Evolutionary conservation across 2,888 invertebrate species (phyloP), one percentile per base, ranked within the genome.

Genomic region (Scelioninae gen. 1): DNA sequence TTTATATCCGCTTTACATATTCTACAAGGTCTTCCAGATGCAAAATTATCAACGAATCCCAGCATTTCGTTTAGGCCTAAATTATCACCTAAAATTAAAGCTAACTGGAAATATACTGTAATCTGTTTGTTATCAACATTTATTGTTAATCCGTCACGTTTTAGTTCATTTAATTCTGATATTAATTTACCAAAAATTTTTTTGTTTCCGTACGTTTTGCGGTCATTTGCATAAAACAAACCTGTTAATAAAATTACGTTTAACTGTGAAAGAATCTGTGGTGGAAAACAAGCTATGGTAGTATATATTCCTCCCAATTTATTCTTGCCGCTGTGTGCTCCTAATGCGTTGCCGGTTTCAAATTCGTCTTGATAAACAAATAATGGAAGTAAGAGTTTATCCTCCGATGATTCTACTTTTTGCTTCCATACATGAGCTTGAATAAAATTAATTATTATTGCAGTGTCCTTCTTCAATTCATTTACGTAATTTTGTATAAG

Each of bases 11-110:
- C 72, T 31, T 16, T 29, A 34, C 74, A 77, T 29, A 82, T 47
- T 72, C 63, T 60, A 43, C 74, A 82, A 34, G 72, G 77, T 32
- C 55, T 65, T 15, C 55, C 53, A 7, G 10, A 62, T 40, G 34
- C 47, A 31, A 82, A 76, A 16, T 15, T 63, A n/a, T 72, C 62
- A 11, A 66, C 16, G 47, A 77, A 82, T 7, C 77, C 82, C 10
- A 77, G 34, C 15, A 82, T 77, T 53, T 77, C 63, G 63, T 77
- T 82, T 11, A 68, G 11, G 9, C 68, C 62, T 8, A 68, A 32
- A 38, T 76, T 76, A 23, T 76, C 53, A 10, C 63, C 72, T 47
- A 77, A 72, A 32, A 82, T 11, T 23, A 55, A 43, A 16, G 7
- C 4, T n/a, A 72, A 62, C 49, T 77, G 72, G 47, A 82, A 71